Conservation (phyloP, 2,113 vertebrate genomes). For the Ammodytes dubius region DNA sequence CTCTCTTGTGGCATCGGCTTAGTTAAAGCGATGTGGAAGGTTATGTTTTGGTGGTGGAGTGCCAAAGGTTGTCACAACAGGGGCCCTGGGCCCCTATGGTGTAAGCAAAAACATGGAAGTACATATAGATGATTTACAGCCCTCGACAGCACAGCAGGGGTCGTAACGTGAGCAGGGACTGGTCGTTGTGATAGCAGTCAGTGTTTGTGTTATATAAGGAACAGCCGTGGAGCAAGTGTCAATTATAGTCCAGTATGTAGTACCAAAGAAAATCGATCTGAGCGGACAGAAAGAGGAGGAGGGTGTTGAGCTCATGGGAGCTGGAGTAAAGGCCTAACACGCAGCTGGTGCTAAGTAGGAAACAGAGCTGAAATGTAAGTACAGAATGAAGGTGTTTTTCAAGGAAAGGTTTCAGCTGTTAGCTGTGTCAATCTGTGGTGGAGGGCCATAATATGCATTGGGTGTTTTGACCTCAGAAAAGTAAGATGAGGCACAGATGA, state of each 20-base stretch:
- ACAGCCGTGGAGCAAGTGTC: constrained; percentile 46
- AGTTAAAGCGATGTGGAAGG: constrained; percentile 5
- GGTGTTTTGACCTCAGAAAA: background rate
- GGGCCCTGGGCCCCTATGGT: constrained; percentile 44
- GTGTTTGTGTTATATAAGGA: constrained; percentile 84
- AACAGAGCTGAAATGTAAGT: constrained; percentile 60
- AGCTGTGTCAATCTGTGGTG: constrained; percentile 52
- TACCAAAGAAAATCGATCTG: constrained; percentile 68
- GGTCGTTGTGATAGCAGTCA: constrained; percentile 80
- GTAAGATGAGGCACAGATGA: background rate
- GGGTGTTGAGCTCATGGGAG: constrained; percentile 55
- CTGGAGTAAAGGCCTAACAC: constrained; percentile 39
- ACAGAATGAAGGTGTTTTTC: constrained; percentile 55
- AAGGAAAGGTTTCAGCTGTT: constrained; percentile 73
- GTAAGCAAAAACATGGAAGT: constrained; percentile 51
- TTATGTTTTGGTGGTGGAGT: constrained; percentile 39
- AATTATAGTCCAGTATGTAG: constrained; percentile 69
- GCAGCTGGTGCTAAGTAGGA: constrained; percentile 57
- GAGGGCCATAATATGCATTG: constrained; percentile 9
- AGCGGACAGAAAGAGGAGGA: constrained; percentile 71
- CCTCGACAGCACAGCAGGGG: constrained; percentile 51
- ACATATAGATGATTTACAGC: constrained; percentile 2
- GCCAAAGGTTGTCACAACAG: constrained; percentile 78
- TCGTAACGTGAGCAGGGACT: constrained; percentile 67
- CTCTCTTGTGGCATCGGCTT: constrained; percentile 9